These are phyloP conservation scores for Orgyia antiqua DNA, from an alignment of 2,888 invertebrate genomes.

Conservation along the genomic window DNA sequence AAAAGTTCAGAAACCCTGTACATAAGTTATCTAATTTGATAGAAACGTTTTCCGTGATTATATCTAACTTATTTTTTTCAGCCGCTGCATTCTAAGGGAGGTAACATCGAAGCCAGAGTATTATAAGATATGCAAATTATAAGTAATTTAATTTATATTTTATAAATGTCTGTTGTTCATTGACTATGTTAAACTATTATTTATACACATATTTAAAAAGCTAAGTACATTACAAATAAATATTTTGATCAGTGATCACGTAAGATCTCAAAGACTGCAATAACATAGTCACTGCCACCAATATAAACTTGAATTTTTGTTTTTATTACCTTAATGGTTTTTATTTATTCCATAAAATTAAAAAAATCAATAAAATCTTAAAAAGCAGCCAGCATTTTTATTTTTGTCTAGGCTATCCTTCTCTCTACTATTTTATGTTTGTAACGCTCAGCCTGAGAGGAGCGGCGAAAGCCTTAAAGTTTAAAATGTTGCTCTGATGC, in stretches of 20 bases:
- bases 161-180: slow-evolving; percentile 46
- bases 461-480: too few species aligned
- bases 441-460: too few species aligned
- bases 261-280: slow-evolving; percentile 65
- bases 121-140: slow-evolving; percentile 45
- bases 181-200: slow-evolving; percentile 60
- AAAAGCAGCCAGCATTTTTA: slow-evolving; percentile 26
- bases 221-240: slow-evolving; percentile 28
- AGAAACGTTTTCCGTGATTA: too few species aligned
- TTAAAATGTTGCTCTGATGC: too few species aligned
- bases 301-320: slow-evolving; percentile 58
- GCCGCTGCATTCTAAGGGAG: slow-evolving; percentile 71
- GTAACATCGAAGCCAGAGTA: slow-evolving; percentile 47
- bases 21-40: too few species aligned
- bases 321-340: slow-evolving; percentile 63
- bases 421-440: too few species aligned
- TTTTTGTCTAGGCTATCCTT: too few species aligned
- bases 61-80: too few species aligned
- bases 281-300: slow-evolving; percentile 72
- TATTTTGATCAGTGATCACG: slow-evolving; percentile 32
- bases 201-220: slow-evolving; percentile 22
- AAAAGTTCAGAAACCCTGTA: too few species aligned
- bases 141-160: slow-evolving; percentile 48
- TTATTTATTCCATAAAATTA: slow-evolving; percentile 62
- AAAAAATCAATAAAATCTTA: slow-evolving; percentile 63